These are phyloP conservation scores for Myotis lucifugus DNA, from an alignment of 2,113 vertebrate species.

Conservation along the genomic window DNA sequence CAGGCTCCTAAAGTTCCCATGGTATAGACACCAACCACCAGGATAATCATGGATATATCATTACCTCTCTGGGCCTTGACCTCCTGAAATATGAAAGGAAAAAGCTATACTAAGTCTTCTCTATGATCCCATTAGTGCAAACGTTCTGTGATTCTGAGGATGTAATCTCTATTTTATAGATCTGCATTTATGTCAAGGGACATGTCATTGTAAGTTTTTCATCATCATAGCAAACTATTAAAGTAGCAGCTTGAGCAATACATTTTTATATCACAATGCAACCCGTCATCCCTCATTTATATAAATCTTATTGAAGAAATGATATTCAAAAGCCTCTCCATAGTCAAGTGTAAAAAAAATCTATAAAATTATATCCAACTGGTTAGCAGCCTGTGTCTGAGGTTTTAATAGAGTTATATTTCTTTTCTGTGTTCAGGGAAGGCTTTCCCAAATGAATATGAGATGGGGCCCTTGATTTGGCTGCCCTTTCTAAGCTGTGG, in stretches of 20 bases:
- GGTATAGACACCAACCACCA: not conserved
- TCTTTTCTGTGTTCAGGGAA: slow-evolving; percentile 15
- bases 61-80: not conserved
- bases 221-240: not conserved
- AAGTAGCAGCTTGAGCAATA: not conserved
- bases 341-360: slow-evolving; percentile 45
- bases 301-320: slow-evolving; percentile 26
- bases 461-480: not conserved
- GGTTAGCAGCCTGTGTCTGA: slow-evolving; percentile 47
- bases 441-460: slow-evolving; percentile 12
- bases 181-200: slow-evolving; percentile 17
- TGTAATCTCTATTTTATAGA: not conserved
- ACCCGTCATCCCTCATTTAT: not conserved
- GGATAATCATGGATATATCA: not conserved
- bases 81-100: not conserved
- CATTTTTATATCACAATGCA: not conserved
- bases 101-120: not conserved
- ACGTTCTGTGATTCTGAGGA: not conserved
- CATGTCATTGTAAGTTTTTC: slow-evolving; percentile 22
- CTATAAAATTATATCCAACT: slow-evolving; percentile 60
- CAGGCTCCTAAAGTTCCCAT: not conserved
- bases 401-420: slow-evolving; percentile 58
- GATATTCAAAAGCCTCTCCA: slow-evolving; percentile 13
- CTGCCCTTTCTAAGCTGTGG: slow-evolving; percentile 12
- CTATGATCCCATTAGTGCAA: not conserved